Base-by-base conservation (phyloP, 2,888 invertebrate species). In the Orchesellides sinensis region DNA sequence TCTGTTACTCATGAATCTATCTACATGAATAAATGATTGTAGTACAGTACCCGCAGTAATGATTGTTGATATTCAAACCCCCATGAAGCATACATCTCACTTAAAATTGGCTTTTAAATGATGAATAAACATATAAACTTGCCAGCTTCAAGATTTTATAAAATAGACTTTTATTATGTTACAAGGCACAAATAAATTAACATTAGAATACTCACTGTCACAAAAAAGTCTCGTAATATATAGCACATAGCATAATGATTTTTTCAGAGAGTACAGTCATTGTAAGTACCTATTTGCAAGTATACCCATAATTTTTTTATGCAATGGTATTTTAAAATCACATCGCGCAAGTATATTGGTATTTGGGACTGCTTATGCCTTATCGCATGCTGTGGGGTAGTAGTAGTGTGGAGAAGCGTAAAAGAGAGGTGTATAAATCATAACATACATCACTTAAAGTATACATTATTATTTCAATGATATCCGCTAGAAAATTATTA, bases 181-280 rank as follows among this genome's bases (percentile, higher is more conserved):
- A 78, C 78, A 78, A 78, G 78, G 78, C 78, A 78, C 70, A 78
- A 78, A 78, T 78, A 78, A 78, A 78, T 78, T 78, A 78, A 68
- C 66, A 66, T 75, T 66, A 69, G 78, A 70, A 78, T 70, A 78
- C 70, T 69, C 77, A 68, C 75, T 77, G 56, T 68, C 70, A 68
- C 47, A 56, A 63, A 74, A 40, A 45, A 65, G 65, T 66, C 66
- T 65, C 54, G 56, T 40, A 56, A 63, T 52, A 47, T 61, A 27
- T 69, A 70, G 56, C 49, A 63, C 61, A 70, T 63, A 78, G 54
- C 69, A 61, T 14, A 70, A 19, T 61, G 61, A 59, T 70, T 78
- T 47, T n/a, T 59, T 47, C 61, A 63, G 68, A 68, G 68, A 32
- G 70, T 40, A 49, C 56, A 23, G 21, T 69, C 66, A 56, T 68